phyloP scores from a whole-genome alignment of 30 jellyfish, hydroid and myxozoan species.

The Chironex yamaguchii region DNA sequence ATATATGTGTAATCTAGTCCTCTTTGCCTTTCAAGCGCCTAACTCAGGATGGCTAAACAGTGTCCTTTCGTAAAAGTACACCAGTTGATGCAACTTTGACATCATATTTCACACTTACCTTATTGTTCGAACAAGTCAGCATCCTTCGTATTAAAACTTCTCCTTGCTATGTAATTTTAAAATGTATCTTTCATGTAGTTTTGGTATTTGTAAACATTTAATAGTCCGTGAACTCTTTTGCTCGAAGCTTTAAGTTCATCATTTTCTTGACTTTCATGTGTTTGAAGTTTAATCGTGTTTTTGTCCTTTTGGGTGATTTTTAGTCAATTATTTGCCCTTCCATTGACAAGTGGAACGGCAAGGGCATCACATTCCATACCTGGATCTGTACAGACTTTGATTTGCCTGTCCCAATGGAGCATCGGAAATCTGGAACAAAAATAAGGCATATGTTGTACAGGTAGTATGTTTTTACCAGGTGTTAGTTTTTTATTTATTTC shows the following conservation, averaged over 20 bases:
- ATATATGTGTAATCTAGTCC: too few species aligned
- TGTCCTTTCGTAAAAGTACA: too few species aligned
- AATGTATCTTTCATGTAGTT: background rate
- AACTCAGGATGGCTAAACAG: too few species aligned
- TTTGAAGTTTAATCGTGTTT: background rate
- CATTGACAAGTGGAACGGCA: conserved; percentile 81
- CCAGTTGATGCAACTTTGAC: too few species aligned
- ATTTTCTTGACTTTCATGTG: background rate
- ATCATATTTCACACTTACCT: too few species aligned
- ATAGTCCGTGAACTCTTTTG: background rate
- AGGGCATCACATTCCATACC: conserved; percentile 89
- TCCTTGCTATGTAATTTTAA: background rate
- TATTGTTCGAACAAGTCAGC: background rate
- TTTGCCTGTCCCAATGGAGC: conserved; percentile 68
- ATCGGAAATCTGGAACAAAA: conserved; percentile 14
- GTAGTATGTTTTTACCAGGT: too few species aligned
- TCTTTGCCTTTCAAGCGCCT: too few species aligned
- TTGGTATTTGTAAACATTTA: background rate
- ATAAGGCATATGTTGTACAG: conserved; percentile 89
- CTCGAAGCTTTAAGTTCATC: background rate
- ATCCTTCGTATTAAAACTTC: background rate
- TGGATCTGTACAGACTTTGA: conserved; percentile 91
- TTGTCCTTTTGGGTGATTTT: background rate
- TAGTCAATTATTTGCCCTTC: conserved; percentile 82
- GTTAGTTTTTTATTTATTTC: background rate